Base-by-base conservation (phyloP, 2,888 invertebrate species). In the Ectemnius cavifrons region DNA sequence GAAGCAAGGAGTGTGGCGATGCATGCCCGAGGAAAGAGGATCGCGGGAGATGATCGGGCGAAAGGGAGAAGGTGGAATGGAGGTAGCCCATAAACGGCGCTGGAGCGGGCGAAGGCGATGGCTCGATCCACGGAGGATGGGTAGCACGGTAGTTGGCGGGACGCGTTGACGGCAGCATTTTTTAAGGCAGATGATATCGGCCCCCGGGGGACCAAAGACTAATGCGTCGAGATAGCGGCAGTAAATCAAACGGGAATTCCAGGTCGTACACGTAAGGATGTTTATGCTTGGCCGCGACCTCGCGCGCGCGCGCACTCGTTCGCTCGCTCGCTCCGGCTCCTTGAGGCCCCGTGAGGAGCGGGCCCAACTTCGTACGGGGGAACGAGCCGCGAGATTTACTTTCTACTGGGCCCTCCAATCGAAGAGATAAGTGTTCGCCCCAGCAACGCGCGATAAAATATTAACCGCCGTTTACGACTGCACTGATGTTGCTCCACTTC, bases 171-270 rank as follows among this genome's bases (percentile, higher is more conserved):
- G 87, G 83, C 80, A 84, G 80, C 86, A 86, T 87, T 86, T 87
- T 86, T 87, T 85, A 86, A 85, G 75, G 81, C 83, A 86, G 89
- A 89, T 88, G 86, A 87, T 89, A 89, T 89, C 89, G 85, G 84
- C 78, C 79, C 76, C 79, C 79, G 78, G 71, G 78, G 76, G 79
- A 79, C 78, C 82, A 85, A 85, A 88, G 89, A 89, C 89, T 87
- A 89, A 89, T 89, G 89, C 84, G 78, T 67, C 81, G 84, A 85
- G 88, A 89, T 88, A 85, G 82, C 84, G 84, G 83, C 84, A 78
- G 87, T 88, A 88, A 89, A 89, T 89, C 89, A 89, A 85, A 85
- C 80, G 76, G 61, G 81, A 84, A 85, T 86, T 85, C 82, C 83
- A 83, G 84, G 83, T 83, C 82, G 81, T 80, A 70, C 75, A 73